A percentile compares a stretch with the other conserved stretches of the same genome.
Conservation (phyloP, 2,113 vertebrate genomes). For the Bos indicus region DNA sequence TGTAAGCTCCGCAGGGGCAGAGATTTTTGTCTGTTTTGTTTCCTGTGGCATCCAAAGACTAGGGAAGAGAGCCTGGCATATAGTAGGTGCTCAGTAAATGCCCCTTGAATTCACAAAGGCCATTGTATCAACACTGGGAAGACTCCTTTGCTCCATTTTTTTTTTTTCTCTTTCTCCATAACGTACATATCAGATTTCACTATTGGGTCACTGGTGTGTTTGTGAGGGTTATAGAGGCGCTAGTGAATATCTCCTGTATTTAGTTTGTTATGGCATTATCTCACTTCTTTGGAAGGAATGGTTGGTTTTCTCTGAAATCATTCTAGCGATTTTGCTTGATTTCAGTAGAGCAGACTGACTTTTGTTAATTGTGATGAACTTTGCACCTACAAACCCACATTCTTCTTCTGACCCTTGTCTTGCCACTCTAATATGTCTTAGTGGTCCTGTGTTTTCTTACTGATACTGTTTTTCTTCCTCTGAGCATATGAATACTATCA, state of each 20-base stretch:
- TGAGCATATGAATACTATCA: not conserved
- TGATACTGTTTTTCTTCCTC: not conserved
- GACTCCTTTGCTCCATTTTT: not conserved
- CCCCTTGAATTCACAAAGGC: not conserved
- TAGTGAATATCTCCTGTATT: not conserved
- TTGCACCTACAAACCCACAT: not conserved
- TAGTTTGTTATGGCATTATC: not conserved
- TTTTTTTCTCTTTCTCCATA: not conserved
- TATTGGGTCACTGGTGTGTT: not conserved
- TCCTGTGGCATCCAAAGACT: not conserved
- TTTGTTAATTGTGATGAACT: not conserved
- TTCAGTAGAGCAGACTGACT: not conserved
- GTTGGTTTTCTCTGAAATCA: not conserved
- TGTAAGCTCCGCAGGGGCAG: not conserved
- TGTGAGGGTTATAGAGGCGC: not conserved
- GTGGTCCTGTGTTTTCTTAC: not conserved
- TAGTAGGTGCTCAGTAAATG: not conserved
- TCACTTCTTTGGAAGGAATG: not conserved
- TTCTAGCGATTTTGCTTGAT: not conserved
- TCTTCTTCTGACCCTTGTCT: not conserved
- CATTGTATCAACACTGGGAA: not conserved
- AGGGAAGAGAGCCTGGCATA: not conserved
- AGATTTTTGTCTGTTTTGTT: not conserved
- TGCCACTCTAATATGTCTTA: not conserved
- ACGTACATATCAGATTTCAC: not conserved